Evolutionary conservation across 2,888 invertebrate genomes (phyloP), one percentile per base, ranked within the genome.

Genomic region (Calameuta idolon): DNA sequence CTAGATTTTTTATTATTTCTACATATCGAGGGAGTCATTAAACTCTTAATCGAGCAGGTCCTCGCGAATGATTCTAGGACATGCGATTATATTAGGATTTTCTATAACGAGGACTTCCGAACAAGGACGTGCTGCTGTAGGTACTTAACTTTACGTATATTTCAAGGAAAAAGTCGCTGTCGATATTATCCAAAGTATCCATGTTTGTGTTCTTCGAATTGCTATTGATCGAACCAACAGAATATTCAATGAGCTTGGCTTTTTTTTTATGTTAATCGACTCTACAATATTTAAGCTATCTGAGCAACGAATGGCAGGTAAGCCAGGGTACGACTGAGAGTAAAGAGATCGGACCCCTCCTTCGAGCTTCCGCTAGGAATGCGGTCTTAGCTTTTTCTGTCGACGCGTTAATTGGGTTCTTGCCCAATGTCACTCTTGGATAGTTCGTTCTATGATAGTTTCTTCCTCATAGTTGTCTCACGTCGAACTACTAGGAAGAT

Each of bases 71-170:
- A 23, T 23, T 55, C 55, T 55, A 55, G 55, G 55, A 55, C 55
- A 55, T 55, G 55, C 55, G 55, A 55, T 55, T 55, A 55, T 12
- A 55, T 23, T 55, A 55, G 23, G 23, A 2, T 55, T 5, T 55
- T 23, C 5, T 23, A 23, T 23, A 23, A 55, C 5, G 2, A 55
- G 23, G 55, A 55, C 23, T 55, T 23, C 9, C 9, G 55, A 55
- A 23, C 55, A 55, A 55, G 55, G 55, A 55, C 55, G 55, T 55
- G 55, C 33, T 71, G 71, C 71, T 68, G 69, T 34, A 78, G 80
- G 80, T 89, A 90, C 90, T 90, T 89, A 90, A 89, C 90, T 90
- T 88, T 75, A 88, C 81, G 82, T 89, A 86, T 81, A 90, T 85
- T 77, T 89, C 86, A 75, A 90, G 83, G 71, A 88, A 84, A 74